Evolutionary conservation across 2,888 invertebrate genomes (phyloP).

Genomic region (Troides helena): DNA sequence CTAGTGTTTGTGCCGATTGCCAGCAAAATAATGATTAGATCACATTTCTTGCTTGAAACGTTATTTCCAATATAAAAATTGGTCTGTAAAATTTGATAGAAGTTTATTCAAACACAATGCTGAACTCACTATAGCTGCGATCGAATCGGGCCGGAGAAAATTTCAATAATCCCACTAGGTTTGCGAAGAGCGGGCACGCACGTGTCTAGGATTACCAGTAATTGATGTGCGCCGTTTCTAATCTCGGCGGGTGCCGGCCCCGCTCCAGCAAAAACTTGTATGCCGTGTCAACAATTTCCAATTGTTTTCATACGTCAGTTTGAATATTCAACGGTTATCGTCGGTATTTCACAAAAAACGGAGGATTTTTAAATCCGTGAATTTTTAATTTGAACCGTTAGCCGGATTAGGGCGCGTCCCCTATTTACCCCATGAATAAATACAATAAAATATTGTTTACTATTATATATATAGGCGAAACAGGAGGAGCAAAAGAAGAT

Average conservation of each 20-base stretch:
- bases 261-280: slow-evolving; percentile 39
- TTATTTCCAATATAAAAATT: background rate
- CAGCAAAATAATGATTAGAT: background rate
- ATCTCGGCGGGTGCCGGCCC: slow-evolving; percentile 55
- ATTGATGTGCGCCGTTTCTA: slow-evolving; percentile 74
- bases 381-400: slow-evolving; percentile 27
- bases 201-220: slow-evolving; percentile 73
- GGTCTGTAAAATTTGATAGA: background rate
- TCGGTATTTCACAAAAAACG: slow-evolving; percentile 22
- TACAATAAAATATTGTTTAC: background rate
- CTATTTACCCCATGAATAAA: slow-evolving; percentile 16
- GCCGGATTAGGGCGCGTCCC: slow-evolving; percentile 23
- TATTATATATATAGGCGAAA: background rate
- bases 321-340: slow-evolving; percentile 31
- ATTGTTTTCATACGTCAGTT: slow-evolving; percentile 32
- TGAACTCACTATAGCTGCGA: slow-evolving; percentile 23
- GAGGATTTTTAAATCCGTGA: slow-evolving; percentile 20
- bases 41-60: background rate
- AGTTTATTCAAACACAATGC: slow-evolving; percentile 7
- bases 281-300: slow-evolving; percentile 37
- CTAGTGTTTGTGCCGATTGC: no score
- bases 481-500: no score
- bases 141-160: slow-evolving; percentile 50
- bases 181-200: slow-evolving; percentile 63
- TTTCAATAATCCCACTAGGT: slow-evolving; percentile 73